A percentile compares a stretch with the other conserved stretches of the same genome.
These are phyloP conservation scores for Alfaro cultratus DNA, from an alignment of 2,797 vertebrate species.

Conservation along the genomic window DNA sequence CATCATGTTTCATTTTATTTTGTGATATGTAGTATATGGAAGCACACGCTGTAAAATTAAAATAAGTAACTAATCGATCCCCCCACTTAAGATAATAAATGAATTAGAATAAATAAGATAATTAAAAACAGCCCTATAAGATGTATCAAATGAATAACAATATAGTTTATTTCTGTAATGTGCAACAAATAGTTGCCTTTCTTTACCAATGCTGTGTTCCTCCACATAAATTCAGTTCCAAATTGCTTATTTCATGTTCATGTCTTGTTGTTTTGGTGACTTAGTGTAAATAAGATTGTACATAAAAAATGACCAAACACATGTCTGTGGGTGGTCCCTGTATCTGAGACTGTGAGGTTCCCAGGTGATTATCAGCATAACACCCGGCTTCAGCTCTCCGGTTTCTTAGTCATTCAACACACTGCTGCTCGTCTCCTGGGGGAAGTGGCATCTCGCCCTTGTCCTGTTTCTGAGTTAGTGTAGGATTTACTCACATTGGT, in stretches of 20 bases:
- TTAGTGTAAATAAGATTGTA: slow-evolving; percentile 9
- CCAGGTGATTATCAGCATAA: slow-evolving; percentile 14
- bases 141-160: neutral
- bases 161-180: neutral
- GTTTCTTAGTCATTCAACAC: neutral
- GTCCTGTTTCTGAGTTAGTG: slow-evolving; percentile 33
- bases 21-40: neutral
- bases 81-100: neutral
- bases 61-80: neutral
- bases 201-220: neutral
- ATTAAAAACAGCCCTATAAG: neutral
- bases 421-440: slow-evolving; percentile 9
- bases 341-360: slow-evolving; percentile 20
- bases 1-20: neutral
- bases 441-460: slow-evolving; percentile 3
- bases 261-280: neutral
- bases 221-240: neutral
- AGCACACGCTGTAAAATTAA: neutral
- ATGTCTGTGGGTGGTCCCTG: slow-evolving; percentile 5
- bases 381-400: slow-evolving; percentile 3
- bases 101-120: neutral
- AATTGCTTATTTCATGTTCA: neutral
- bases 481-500: slow-evolving; percentile 8
- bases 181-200: neutral
- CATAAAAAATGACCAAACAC: neutral